These are phyloP conservation scores for Dasyurus viverrinus DNA, from an alignment of 2,113 vertebrate species.

Conservation along the genomic window DNA sequence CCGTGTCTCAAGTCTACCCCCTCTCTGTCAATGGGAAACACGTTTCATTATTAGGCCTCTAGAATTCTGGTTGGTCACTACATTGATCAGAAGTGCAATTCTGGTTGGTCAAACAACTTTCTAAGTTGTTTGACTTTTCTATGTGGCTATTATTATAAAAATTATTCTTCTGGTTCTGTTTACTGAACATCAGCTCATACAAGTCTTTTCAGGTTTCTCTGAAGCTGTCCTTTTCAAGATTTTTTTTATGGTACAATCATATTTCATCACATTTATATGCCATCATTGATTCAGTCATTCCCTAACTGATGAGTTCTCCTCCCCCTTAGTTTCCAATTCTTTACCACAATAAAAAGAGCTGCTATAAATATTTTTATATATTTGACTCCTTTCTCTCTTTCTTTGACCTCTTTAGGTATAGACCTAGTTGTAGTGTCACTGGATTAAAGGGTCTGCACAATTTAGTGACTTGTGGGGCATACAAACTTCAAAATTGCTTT, in stretches of 20 bases:
- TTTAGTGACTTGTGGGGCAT: not conserved
- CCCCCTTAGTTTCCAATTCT: not conserved
- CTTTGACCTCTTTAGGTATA: not conserved
- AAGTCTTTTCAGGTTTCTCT: not conserved
- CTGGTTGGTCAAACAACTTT: no score
- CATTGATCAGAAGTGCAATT: no score
- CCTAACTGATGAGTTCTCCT: not conserved
- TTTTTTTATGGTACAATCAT: not conserved
- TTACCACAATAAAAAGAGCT: not conserved
- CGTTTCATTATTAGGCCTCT: not conserved
- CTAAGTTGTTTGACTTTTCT: not conserved
- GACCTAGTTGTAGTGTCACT: not conserved
- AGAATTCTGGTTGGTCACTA: not conserved
- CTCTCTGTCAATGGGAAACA: not conserved
- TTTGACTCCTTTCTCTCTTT: not conserved
- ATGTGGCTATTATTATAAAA: not conserved
- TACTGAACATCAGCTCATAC: not conserved
- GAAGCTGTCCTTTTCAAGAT: not conserved
- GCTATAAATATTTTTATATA: not conserved
- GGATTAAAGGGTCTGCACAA: not conserved
- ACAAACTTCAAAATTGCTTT: no score
- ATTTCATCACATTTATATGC: not conserved
- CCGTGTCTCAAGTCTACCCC: not conserved
- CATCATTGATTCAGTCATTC: not conserved
- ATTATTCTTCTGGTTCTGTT: not conserved